Evolutionary conservation across 2,797 vertebrate species (phyloP), one percentile per base, ranked within the genome.

Genomic region (Rhinichthys osculus): DNA sequence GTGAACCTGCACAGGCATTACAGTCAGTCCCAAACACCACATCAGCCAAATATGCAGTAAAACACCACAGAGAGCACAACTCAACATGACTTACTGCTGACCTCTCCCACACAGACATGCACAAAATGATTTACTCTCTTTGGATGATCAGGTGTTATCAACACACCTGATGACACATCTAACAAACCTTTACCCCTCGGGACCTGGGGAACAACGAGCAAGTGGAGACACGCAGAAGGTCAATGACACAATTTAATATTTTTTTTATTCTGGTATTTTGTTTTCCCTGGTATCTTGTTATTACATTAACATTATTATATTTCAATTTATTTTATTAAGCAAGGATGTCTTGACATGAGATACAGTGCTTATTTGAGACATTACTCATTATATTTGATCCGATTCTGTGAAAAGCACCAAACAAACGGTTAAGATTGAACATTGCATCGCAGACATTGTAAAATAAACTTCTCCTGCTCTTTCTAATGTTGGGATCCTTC

Each of bases 31-130:
- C 70, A 70, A 70, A 81, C 87, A 81, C 73, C 64, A 81, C 83
- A 81, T 79, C 19, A 62, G 27, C 70, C 81, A 88, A 81, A 70
- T 66, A 81, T 88, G 82, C 79, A 84, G 72, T 33, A 30, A 69
- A 16, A 74, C 21, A 44, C 40, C 67, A 33, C 70, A 52, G 16
- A 52, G n/a, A 62, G 21, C 59, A 70, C 69, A 23, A 54, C 74
- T 54, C 62, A 57, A 33, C 33, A 82, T 73, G 66, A 82, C 66
- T 82, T 50, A 73, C 47, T 44, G 50, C 52, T 81, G 42, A 83
- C 66, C 35, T 81, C 30, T 64, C 78, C 42, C 27, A 71, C 21
- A 71, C 73, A 82, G n/a, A 78, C 66, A 42, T 42, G 42, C 27
- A 73, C 52, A 70, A 30, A 73, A 62, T 78, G 40, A 78, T 81